Base-by-base conservation (phyloP, 1,140 invertebrate species). In the Heliconius himera region DNA sequence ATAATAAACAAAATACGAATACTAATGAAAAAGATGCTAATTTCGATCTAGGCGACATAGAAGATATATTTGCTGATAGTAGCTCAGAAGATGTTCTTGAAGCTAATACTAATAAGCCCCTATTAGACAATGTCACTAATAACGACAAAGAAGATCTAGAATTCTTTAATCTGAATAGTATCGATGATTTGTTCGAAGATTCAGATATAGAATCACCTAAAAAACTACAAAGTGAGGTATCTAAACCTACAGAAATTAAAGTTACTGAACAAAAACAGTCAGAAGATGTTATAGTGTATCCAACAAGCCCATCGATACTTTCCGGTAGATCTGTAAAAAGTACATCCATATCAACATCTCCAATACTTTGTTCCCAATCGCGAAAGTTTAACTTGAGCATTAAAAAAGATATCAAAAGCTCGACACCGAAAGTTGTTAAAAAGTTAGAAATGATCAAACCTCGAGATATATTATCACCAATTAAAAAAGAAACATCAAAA, bases 161-260 rank as follows among this genome's bases (percentile, higher is more conserved):
- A 72, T 93, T 92, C 82, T 94, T 95, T 78, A 93, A 92, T 22
- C 81, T 95, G 51, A 88, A 91, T 46, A 91, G 89, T 79, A 84
- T 95, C 56, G 93, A 94, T 56, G 94, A 95, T 78, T 93, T 95
- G 77, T 94, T 95, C 84, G 91, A 85, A 72, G 90, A 94, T 81
- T 85, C 83, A 22, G 87, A 90, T 79, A 11, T 18, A n/a, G 60
- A 66, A 22, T 66, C 26, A 29, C 60, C 60, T 66, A 29, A 66
- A 16, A 66, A 66, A 66, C 60, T 6, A 29, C 26, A 66, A 18
- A 29, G 11, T 66, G 60, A 16, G n/a, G 11, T 66, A n/a, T 5
- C 60, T 66, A 29, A 66, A 29, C 26, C 26, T 16, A 13, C 26
- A 13, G 26, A 66, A 66, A 13, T 26, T 29, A 66, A 66, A 60